Percentiles rank a stretch among this genome's conserved stretches.
Evolutionary conservation across 1,140 invertebrate species (phyloP).

Genomic region (Leptopilina clavipes): DNA sequence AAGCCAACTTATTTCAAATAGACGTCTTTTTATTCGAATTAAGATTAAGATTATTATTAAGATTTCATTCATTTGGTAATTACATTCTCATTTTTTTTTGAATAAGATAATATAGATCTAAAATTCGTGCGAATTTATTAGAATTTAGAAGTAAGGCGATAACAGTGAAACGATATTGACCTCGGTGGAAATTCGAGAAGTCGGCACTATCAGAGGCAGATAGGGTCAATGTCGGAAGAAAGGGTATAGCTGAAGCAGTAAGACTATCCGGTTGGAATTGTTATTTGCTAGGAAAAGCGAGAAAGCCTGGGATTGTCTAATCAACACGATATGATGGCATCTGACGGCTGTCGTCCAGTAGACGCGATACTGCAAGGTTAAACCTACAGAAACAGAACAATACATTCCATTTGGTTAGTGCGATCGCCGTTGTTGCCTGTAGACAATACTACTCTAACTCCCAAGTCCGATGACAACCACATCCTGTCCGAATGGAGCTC

Average conservation of each 20-base stretch:
- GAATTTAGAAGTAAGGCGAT: too few species aligned
- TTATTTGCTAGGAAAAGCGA: conserved; percentile 24
- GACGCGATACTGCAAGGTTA: conserved; percentile 50
- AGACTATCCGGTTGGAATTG: conserved; percentile 18
- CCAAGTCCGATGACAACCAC: conserved; percentile 60
- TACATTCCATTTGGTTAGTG: conserved; percentile 51
- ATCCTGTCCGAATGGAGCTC: conserved; percentile 61
- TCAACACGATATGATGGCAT: conserved; percentile 45
- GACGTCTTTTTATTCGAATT: neutral
- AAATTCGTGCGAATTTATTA: too few species aligned
- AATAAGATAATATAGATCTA: too few species aligned
- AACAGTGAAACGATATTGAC: neutral
- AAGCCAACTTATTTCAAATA: neutral
- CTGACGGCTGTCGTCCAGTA: conserved; percentile 45
- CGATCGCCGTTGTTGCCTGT: conserved; percentile 49
- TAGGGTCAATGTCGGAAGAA: conserved; percentile 17
- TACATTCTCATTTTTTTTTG: too few species aligned
- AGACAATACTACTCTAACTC: conserved; percentile 53
- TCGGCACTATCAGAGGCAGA: neutral
- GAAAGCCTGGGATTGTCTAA: conserved; percentile 41
- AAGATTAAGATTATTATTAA: too few species aligned
- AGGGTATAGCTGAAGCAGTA: neutral
- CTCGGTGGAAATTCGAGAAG: neutral
- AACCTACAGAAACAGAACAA: conserved; percentile 54
- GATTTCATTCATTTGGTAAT: too few species aligned